Base-by-base conservation (phyloP, 1,140 invertebrate species). In the Euwallacea similis region DNA sequence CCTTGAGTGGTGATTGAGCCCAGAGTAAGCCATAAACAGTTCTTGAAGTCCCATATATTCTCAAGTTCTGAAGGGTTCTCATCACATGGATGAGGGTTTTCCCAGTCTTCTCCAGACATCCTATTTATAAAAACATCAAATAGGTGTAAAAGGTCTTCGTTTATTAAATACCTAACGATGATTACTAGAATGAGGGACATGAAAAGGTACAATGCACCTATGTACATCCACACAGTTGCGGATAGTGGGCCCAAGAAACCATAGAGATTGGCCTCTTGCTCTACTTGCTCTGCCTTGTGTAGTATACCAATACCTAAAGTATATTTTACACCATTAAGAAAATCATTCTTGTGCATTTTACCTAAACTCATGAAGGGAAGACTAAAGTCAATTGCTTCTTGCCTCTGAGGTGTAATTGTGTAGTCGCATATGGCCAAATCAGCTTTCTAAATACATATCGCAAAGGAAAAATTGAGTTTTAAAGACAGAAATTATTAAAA, bases 371-470 rank as follows among this genome's bases (percentile, higher is more conserved):
- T 96, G 75, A 96, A 97, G 0, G 95, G 95, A 79, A 91, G 90
- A 0, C 93, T 94, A 76, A 97, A 97, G 77, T 97, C 95, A 0
- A 97, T 93, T 1, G 87, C 91, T 74, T 88, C 86, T 74, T 93
- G 88, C 21, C 96, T 82, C 42, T 92, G 89, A 69, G 91, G 93
- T 0, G 93, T 98, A 73, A 98, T 97, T 0, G 95, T 97, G 42
- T 98, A 82, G 81, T 97, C 95, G 72, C 93, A 96, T 61, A 97
- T 91, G 0, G 93, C 95, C 42, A 97, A 82, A 83, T 98, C 94
- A 7, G 94, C 94, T 84, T 90, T 92, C 91, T 95, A 80, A 53
- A 85, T 84, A 66, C 21, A 42, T 42, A 3, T 60, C 41, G 21
- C 7, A 41, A 41, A 60, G 10, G 2, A 42, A 16, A 42, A 60